These are phyloP conservation scores for Tachystola acroxantha DNA, from an alignment of 2,888 invertebrate species.

Conservation along the genomic window DNA sequence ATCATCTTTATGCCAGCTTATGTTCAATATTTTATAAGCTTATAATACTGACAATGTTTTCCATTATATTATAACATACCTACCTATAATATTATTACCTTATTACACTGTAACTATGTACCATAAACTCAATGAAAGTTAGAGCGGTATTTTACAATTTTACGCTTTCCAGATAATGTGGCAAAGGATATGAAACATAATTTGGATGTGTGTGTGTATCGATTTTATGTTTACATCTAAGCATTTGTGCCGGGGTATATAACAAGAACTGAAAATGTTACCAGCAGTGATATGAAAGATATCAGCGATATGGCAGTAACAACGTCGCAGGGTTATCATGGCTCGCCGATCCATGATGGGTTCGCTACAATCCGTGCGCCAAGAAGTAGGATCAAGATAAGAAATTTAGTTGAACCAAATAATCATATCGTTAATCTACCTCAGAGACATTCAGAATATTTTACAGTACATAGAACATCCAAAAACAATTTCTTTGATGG, in stretches of 20 bases:
- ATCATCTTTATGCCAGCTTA: conserved; percentile 1
- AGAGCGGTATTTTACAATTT: conserved; percentile 43
- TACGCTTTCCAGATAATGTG: conserved; percentile 45
- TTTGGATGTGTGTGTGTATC: conserved; percentile 9
- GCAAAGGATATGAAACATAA: conserved; percentile 6
- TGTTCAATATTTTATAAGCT: not conserved
- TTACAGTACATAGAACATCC: conserved; percentile 64
- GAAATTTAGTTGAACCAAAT: conserved; percentile 66
- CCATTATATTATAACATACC: conserved; percentile 17
- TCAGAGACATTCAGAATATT: conserved; percentile 72
- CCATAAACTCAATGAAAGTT: conserved; percentile 34
- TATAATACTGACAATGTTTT: conserved; percentile 26
- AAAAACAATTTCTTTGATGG: conserved; percentile 63
- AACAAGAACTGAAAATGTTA: conserved; percentile 11
- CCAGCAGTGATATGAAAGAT: conserved; percentile 17
- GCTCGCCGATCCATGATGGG: conserved; percentile 87
- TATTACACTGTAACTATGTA: conserved; percentile 16
- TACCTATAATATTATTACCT: conserved; percentile 5
- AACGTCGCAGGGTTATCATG: conserved; percentile 63
- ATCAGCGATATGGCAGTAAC: conserved; percentile 58
- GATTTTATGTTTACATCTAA: too few species aligned
- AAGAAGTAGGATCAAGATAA: conserved; percentile 69
- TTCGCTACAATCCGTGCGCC: conserved; percentile 90
- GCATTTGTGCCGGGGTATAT: conserved; percentile 9
- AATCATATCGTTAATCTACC: conserved; percentile 56